phyloP scores from a whole-genome alignment of 1,140 invertebrate species.

The Zelostemma sp. region DNA sequence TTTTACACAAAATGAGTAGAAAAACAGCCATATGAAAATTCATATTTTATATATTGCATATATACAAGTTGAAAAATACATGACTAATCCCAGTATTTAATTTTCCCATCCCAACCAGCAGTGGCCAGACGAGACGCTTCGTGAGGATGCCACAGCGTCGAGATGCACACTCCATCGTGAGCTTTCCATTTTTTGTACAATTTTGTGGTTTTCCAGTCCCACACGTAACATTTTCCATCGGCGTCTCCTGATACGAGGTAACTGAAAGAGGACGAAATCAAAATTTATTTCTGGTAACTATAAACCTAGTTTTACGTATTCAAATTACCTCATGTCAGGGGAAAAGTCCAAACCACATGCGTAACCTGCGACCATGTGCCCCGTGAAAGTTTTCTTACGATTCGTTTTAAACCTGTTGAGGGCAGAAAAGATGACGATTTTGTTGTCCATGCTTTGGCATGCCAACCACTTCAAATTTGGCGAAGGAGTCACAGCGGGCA shows the following conservation, averaged over 20 bases:
- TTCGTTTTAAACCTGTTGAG: conserved; percentile 98
- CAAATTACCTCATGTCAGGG: conserved; percentile 98
- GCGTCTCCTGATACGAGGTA: conserved; percentile 99
- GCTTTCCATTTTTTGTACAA: conserved; percentile 99
- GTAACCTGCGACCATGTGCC: conserved; percentile 99
- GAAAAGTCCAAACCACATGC: conserved; percentile 98
- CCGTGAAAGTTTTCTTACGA: conserved; percentile 96
- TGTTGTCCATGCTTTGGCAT: conserved; percentile 99
- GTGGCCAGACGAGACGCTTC: conserved; percentile 97
- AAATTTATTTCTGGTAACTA: no score
- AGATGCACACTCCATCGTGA: conserved; percentile 97
- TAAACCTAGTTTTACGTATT: no score
- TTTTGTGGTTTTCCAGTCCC: conserved; percentile 99
- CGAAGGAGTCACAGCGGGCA: conserved; percentile 94
- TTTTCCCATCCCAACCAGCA: conserved; percentile 97
- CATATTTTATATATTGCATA: conserved; percentile 8
- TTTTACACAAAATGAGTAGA: neutral
- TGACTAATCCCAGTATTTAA: conserved; percentile 97
- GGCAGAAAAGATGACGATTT: conserved; percentile 98
- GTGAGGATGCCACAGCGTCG: conserved; percentile 97
- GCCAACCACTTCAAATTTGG: conserved; percentile 99
- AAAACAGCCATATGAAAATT: neutral
- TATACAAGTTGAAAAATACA: conserved; percentile 9
- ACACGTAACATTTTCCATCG: conserved; percentile 98
- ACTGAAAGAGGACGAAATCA: conserved; percentile 72